phyloP scores from a whole-genome alignment of 2,888 invertebrate species.

The Sthenelais limicola region DNA sequence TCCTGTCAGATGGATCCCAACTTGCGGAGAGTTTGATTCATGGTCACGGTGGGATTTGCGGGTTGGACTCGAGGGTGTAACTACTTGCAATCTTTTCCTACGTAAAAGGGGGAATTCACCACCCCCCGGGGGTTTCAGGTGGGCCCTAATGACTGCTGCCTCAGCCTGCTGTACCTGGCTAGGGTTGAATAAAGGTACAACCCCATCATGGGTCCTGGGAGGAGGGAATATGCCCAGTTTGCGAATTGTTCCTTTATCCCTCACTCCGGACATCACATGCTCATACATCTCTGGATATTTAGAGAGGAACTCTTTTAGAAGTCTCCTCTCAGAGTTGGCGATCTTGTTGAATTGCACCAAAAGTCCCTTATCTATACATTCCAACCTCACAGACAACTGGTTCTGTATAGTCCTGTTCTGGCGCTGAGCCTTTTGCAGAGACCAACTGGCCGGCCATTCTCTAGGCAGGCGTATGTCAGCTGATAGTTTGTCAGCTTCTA shows the following conservation, averaged over 20 bases:
- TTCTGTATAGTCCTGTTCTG: slow-evolving; percentile 12
- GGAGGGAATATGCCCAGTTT: slow-evolving; percentile 12
- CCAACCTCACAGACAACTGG: neutral
- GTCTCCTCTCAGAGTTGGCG: slow-evolving; percentile 5
- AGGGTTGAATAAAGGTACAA: neutral
- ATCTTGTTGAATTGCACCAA: neutral
- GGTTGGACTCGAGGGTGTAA: too few species aligned
- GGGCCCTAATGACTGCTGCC: slow-evolving; percentile 8
- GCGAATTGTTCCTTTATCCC: neutral
- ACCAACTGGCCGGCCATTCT: slow-evolving; percentile 15
- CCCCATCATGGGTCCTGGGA: slow-evolving; percentile 15
- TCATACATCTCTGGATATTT: slow-evolving; percentile 26
- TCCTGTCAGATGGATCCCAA: too few species aligned
- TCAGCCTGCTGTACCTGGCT: slow-evolving; percentile 7
- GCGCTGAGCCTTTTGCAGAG: slow-evolving; percentile 28
- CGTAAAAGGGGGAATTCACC: slow-evolving; percentile 10
- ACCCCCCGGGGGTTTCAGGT: slow-evolving; percentile 8
- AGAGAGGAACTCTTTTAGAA: slow-evolving; percentile 10
- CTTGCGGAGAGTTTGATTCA: too few species aligned
- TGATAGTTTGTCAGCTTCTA: neutral
- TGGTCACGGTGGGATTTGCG: too few species aligned
- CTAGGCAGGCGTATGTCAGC: slow-evolving; percentile 13
- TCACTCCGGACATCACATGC: slow-evolving; percentile 12
- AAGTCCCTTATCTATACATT: slow-evolving; percentile 5
- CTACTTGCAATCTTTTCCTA: neutral